These are phyloP conservation scores for Papilio glaucus DNA, from an alignment of 1,140 invertebrate species.

Conservation along the genomic window DNA sequence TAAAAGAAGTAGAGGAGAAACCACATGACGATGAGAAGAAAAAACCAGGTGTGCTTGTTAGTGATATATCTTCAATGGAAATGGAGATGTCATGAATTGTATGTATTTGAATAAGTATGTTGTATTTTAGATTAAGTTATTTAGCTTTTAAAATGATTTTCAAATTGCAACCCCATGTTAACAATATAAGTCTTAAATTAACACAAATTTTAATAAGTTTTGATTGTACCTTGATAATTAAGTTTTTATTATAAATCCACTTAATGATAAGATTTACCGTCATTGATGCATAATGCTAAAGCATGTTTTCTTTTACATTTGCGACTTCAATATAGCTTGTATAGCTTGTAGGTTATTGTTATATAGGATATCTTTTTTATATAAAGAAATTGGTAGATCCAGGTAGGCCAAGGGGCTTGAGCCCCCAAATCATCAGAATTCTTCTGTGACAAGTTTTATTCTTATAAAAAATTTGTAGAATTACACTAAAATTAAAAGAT, in stretches of 20 bases:
- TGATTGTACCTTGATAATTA: slow-evolving; percentile 8
- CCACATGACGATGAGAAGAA: slow-evolving; percentile 56
- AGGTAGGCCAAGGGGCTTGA: too few species aligned
- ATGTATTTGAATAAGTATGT: slow-evolving; percentile 14
- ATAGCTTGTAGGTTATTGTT: too few species aligned
- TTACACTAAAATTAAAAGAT: too few species aligned
- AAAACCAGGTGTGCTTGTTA: slow-evolving; percentile 65
- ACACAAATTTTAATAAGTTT: background rate
- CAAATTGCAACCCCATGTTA: background rate
- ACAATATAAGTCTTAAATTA: slow-evolving; percentile 4
- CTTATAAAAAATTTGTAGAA: too few species aligned
- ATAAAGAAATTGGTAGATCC: too few species aligned
- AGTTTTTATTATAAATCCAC: background rate
- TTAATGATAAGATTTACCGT: background rate
- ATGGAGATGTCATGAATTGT: slow-evolving; percentile 67
- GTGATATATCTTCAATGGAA: slow-evolving; percentile 58
- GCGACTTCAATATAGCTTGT: too few species aligned
- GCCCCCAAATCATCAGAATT: too few species aligned
- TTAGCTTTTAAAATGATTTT: background rate
- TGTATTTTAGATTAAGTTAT: background rate
- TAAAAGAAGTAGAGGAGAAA: slow-evolving; percentile 66
- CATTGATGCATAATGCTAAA: too few species aligned
- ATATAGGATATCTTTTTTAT: too few species aligned
- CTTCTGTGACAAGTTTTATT: too few species aligned
- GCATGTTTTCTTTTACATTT: too few species aligned